Conservation (phyloP, 2,113 vertebrate genomes). For the Leiothrix lutea region DNA sequence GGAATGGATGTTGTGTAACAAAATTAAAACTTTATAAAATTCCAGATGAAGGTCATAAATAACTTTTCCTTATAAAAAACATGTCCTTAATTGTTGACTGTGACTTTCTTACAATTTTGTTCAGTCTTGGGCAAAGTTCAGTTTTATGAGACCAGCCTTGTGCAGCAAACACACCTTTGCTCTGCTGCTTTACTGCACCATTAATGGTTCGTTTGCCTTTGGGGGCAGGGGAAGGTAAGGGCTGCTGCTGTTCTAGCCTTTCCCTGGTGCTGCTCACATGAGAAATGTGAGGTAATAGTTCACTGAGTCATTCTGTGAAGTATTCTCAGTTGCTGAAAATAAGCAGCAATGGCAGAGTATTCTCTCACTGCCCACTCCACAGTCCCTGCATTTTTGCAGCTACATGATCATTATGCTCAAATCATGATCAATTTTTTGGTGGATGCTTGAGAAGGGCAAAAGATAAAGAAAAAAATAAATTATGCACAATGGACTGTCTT, state of each 20-base stretch:
- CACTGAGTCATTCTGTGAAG: neutral
- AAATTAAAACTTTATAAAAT: slow-evolving; percentile 26
- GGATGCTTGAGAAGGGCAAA: neutral
- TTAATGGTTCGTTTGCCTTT: slow-evolving; percentile 64
- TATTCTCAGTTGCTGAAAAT: neutral
- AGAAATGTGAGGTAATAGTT: neutral
- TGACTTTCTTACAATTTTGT: slow-evolving; percentile 42
- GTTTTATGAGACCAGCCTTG: slow-evolving; percentile 61
- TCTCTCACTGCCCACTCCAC: neutral
- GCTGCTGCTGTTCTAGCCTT: slow-evolving; percentile 25
- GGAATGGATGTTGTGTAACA: slow-evolving; percentile 11
- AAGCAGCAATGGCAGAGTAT: neutral
- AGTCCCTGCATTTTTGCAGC: neutral
- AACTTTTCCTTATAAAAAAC: slow-evolving; percentile 8
- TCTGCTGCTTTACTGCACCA: slow-evolving; percentile 52
- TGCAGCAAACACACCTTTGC: slow-evolving; percentile 73
- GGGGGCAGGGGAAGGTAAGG: slow-evolving; percentile 51
- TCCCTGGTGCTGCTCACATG: neutral
- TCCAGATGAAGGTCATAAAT: slow-evolving; percentile 44
- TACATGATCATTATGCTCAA: neutral
- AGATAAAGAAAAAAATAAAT: neutral
- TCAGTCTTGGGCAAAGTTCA: slow-evolving; percentile 65
- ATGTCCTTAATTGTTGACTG: neutral
- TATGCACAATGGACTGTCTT: neutral
- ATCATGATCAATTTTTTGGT: neutral